Evolutionary conservation across 2,888 invertebrate species (phyloP).

Genomic region (Disparrhopalites patrizii): DNA sequence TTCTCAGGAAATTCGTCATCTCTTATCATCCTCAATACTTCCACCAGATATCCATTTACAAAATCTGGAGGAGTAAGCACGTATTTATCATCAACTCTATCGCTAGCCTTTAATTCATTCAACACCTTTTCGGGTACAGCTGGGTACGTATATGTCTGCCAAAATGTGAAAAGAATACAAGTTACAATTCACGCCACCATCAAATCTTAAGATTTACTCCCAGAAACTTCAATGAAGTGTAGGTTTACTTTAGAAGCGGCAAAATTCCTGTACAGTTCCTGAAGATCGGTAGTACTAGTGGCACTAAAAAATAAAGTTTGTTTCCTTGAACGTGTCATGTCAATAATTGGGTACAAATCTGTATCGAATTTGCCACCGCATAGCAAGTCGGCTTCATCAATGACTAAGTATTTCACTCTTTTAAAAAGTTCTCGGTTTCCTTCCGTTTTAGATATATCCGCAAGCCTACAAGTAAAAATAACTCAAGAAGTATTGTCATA

Average conservation of each 20-base stretch:
- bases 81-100: slow-evolving; percentile 84
- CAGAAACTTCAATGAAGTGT: too few relatives aligned
- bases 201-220: too few relatives aligned
- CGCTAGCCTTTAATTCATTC: slow-evolving; percentile 53
- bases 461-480: slow-evolving; percentile 58
- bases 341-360: slow-evolving; percentile 66
- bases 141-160: slow-evolving; percentile 51
- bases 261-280: slow-evolving; percentile 60
- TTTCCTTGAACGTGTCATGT: slow-evolving; percentile 68
- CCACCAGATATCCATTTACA: slow-evolving; percentile 86
- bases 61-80: slow-evolving; percentile 86
- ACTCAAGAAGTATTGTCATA: too few relatives aligned
- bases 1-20: slow-evolving; percentile 57
- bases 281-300: slow-evolving; percentile 78
- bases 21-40: slow-evolving; percentile 71
- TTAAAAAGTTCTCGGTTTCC: slow-evolving; percentile 66
- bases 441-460: slow-evolving; percentile 75
- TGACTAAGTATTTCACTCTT: slow-evolving; percentile 76
- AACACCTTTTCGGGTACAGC: slow-evolving; percentile 24
- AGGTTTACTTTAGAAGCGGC: slow-evolving; percentile 58
- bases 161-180: too few relatives aligned
- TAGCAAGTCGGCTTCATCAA: slow-evolving; percentile 95
- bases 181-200: too few relatives aligned
- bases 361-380: slow-evolving; percentile 76
- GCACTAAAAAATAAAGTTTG: slow-evolving; percentile 93